Evolutionary conservation across 2,797 vertebrate species (phyloP).

Genomic region (Tokudaia tokunoshimensis): DNA sequence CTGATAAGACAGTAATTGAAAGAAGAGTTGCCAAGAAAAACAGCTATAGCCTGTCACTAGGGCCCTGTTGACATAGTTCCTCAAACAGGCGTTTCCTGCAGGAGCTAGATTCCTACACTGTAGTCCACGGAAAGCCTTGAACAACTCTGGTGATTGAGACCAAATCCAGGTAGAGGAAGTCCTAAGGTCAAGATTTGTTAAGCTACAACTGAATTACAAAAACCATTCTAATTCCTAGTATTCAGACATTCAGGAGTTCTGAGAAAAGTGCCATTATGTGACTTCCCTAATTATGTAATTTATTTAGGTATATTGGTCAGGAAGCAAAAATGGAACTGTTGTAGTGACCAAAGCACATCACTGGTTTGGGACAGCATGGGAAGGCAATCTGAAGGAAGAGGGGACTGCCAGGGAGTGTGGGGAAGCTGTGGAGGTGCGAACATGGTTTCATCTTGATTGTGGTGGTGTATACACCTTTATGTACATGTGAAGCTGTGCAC

Average conservation of each 20-base stretch:
- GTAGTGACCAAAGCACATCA: neutral
- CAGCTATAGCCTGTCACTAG: neutral
- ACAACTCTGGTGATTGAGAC: neutral
- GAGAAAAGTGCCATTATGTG: neutral
- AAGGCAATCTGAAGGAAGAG: neutral
- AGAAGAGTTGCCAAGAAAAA: constrained; percentile 66
- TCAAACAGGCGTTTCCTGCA: constrained; percentile 56
- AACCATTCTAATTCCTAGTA: constrained; percentile 64
- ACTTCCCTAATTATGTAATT: constrained; percentile 66
- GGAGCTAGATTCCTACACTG: constrained; percentile 3
- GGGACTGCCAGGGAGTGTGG: neutral
- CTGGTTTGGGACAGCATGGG: neutral
- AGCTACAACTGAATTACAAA: constrained; percentile 62
- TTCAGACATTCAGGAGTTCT: constrained; percentile 56
- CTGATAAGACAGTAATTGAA: neutral
- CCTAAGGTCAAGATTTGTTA: constrained; percentile 70
- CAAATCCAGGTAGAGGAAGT: constrained; percentile 65
- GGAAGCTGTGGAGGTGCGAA: neutral
- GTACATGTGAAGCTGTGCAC: neutral
- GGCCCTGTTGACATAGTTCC: neutral
- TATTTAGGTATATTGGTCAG: constrained; percentile 44
- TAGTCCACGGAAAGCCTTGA: neutral
- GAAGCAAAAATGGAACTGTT: constrained; percentile 29
- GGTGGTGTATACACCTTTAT: neutral
- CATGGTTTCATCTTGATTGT: neutral